Evolutionary conservation across 1,140 invertebrate genomes (phyloP).

Genomic region (Nixonia krombeini): DNA sequence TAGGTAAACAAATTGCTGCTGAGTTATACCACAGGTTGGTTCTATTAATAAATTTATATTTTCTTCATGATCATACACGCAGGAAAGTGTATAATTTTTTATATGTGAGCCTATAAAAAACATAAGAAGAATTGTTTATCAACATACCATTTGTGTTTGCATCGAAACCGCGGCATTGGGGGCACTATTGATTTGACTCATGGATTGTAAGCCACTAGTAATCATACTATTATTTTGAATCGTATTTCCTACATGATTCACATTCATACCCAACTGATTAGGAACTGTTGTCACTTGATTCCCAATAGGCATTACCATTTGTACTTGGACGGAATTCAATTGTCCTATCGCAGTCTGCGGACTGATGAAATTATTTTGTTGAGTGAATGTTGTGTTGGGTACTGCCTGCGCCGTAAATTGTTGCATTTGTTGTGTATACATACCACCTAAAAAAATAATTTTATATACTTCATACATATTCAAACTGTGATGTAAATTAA

Average conservation of each 20-base stretch:
- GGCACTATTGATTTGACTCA: slow-evolving; percentile 58
- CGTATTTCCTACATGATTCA: slow-evolving; percentile 52
- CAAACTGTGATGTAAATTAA: too few relatives aligned
- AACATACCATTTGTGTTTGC: slow-evolving; percentile 60
- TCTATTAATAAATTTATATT: too few relatives aligned
- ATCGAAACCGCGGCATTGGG: slow-evolving; percentile 55
- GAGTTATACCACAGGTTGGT: too few relatives aligned
- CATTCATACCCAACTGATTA: slow-evolving; percentile 58
- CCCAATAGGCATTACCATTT: slow-evolving; percentile 50
- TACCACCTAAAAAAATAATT: too few relatives aligned
- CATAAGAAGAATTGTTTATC: not conserved
- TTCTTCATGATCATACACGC: too few relatives aligned
- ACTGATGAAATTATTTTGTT: slow-evolving; percentile 47
- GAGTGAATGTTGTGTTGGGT: slow-evolving; percentile 56
- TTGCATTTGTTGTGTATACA: slow-evolving; percentile 60
- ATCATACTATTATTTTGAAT: slow-evolving; percentile 46
- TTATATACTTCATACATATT: too few relatives aligned
- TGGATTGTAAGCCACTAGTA: slow-evolving; percentile 46
- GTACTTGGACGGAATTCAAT: slow-evolving; percentile 47
- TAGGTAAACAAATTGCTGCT: too few relatives aligned
- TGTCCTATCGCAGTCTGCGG: slow-evolving; percentile 45
- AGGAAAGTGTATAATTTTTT: too few relatives aligned
- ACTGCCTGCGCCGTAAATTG: slow-evolving; percentile 19
- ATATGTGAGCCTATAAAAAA: too few relatives aligned
- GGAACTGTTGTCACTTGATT: slow-evolving; percentile 55